Base-by-base conservation (phyloP, 2,888 invertebrate genomes). In the Ptychoptera albimana region DNA sequence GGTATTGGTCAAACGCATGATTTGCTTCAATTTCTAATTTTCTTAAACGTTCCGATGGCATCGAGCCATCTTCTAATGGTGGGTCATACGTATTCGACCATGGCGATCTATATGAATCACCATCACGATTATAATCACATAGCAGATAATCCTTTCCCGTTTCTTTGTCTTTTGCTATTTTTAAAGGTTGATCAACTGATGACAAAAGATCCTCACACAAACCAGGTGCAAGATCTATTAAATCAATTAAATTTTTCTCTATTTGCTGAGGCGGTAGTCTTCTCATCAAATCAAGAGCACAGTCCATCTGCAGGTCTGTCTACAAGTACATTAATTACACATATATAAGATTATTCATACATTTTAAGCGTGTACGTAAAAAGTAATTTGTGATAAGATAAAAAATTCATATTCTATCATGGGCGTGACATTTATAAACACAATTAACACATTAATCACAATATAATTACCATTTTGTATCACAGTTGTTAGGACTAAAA, bases 41-140 rank as follows among this genome's bases (percentile, higher is more conserved):
- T 49, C 98, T 74, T 55, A 99, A 71, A 55, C 87, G 78, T 58
- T 98, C 97, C 12, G 97, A 94, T 11, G 98, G 98, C 85, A 96
- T 85, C 12, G 94, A 91, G 2, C 97, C 98, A 71, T 98, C 98
- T 64, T 97, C 96, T 51, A 98, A 67, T 0, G 93, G 89, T 12
- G 98, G 98, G 64, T 96, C 92, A 58, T 98, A 99, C 1, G 86
- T 85, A 66, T 98, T 99, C 52, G 94, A 96, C 97, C 97, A 97
- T 2, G 97, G 97, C 14, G 97, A 98, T 57, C 88, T 79, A 68
- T 96, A 96, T 1, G 94, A 96, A 68, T 98, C 98, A 15, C 97
- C 97, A 66, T 98, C 98, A 53, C 98, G 78, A 67, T 99, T 98
- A 63, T 99, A 99, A 70, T 99, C 98, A 66, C 98, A 99, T 15